These are phyloP conservation scores for Myopa testacea DNA, from an alignment of 2,888 invertebrate genomes.

Conservation along the genomic window DNA sequence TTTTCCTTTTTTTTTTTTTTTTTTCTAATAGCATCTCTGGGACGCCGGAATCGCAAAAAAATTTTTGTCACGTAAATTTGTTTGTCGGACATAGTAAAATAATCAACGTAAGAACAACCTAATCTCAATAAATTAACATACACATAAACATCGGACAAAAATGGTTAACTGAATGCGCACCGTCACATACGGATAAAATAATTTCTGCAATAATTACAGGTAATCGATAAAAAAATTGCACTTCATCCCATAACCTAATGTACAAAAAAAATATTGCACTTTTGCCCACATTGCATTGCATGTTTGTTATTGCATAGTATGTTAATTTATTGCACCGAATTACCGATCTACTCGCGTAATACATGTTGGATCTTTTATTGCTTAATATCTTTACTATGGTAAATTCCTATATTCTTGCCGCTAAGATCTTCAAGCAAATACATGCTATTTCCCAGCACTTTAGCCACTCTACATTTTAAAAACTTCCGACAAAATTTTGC, in stretches of 20 bases:
- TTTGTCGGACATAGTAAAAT: background rate
- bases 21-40: too few relatives aligned
- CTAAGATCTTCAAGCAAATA: background rate
- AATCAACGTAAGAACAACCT: too few relatives aligned
- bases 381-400: slow-evolving; percentile 9
- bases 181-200: too few relatives aligned
- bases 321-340: background rate
- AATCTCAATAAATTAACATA: too few relatives aligned
- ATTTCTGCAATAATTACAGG: too few relatives aligned
- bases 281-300: background rate
- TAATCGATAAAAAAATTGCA: background rate
- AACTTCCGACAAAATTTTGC: slow-evolving; percentile 9
- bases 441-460: background rate
- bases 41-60: too few relatives aligned
- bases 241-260: background rate
- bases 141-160: too few relatives aligned
- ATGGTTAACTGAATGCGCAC: too few relatives aligned
- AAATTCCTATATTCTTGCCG: background rate
- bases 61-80: too few relatives aligned
- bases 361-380: background rate
- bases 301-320: background rate
- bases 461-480: background rate
- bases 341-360: background rate
- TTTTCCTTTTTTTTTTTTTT: too few relatives aligned
- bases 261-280: background rate